Evolutionary conservation across 35 echinoderm and acorn worm genomes (phyloP).

Genomic region (Acanthaster planci): DNA sequence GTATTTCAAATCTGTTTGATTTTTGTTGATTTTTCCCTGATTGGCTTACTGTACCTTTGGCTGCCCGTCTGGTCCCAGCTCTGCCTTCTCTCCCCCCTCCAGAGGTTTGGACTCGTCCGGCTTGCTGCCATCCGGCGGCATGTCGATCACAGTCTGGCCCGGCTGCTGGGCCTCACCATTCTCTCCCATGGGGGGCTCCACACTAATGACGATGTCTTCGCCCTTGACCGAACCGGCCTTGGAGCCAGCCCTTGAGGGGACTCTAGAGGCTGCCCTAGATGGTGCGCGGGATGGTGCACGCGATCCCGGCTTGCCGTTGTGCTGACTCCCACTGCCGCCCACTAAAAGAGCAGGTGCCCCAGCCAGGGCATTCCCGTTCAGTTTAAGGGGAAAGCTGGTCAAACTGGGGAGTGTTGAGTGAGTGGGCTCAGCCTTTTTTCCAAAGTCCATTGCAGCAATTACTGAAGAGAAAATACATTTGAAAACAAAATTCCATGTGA

Average conservation of each 20-base stretch:
- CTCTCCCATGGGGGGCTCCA: slow-evolving; percentile 23
- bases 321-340: slow-evolving; percentile 28
- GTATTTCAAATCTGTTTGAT: no score
- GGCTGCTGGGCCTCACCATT: slow-evolving; percentile 34
- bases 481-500: neutral
- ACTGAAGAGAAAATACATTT: no score
- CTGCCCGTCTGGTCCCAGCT: slow-evolving; percentile 36
- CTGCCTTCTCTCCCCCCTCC: slow-evolving; percentile 16
- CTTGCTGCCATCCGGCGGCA: slow-evolving; percentile 42
- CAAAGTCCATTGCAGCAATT: slow-evolving; percentile 9
- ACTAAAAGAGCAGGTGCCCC: neutral
- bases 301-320: neutral
- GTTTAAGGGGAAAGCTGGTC: no score
- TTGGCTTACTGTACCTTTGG: neutral
- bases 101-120: neutral
- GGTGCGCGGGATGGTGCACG: slow-evolving; percentile 17
- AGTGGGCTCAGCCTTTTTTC: neutral
- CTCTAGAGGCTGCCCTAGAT: slow-evolving; percentile 36
- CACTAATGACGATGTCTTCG: slow-evolving; percentile 34
- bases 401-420: no score
- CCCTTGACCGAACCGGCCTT: slow-evolving; percentile 32
- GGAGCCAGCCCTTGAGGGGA: slow-evolving; percentile 39
- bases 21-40: neutral
- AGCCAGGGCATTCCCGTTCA: no score
- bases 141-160: slow-evolving; percentile 45